Conservation (phyloP, 2,113 vertebrate genomes). For the Arenaria interpres region DNA sequence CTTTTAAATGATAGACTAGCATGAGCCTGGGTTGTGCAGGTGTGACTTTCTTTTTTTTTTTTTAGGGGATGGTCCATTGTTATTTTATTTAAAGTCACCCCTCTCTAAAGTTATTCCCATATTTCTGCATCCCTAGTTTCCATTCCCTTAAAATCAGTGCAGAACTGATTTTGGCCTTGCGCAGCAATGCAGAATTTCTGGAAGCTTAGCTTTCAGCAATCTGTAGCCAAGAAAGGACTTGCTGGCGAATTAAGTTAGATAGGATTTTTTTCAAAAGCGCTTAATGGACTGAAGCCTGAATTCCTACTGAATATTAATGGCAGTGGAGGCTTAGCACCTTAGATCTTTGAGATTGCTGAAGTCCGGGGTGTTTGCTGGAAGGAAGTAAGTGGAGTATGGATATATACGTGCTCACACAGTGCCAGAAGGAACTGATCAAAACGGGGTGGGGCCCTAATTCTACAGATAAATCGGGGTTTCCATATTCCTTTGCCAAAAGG, state of each 20-base stretch:
- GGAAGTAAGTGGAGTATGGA: neutral
- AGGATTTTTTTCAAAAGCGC: neutral
- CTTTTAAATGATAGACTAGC: neutral
- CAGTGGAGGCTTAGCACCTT: slow-evolving; percentile 38
- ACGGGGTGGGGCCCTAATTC: neutral
- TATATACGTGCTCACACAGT: neutral
- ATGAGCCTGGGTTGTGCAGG: neutral
- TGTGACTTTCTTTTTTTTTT: neutral
- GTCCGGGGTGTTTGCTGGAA: neutral
- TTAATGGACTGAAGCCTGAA: slow-evolving; percentile 3
- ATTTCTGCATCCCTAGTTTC: neutral
- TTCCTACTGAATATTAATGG: slow-evolving; percentile 35
- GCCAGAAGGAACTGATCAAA: neutral
- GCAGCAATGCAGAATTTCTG: neutral
- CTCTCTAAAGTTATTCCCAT: neutral
- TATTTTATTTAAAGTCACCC: neutral
- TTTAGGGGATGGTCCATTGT: neutral
- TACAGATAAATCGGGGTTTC: neutral
- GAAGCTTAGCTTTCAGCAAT: neutral
- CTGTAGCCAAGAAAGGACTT: neutral
- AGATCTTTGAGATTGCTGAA: slow-evolving; percentile 39
- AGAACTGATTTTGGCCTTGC: neutral
- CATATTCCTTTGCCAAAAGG: neutral
- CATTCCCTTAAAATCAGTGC: neutral
- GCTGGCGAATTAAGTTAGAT: slow-evolving; percentile 1